Base-by-base conservation (phyloP, 2,797 vertebrate species). In the Neoniphon sammara region DNA sequence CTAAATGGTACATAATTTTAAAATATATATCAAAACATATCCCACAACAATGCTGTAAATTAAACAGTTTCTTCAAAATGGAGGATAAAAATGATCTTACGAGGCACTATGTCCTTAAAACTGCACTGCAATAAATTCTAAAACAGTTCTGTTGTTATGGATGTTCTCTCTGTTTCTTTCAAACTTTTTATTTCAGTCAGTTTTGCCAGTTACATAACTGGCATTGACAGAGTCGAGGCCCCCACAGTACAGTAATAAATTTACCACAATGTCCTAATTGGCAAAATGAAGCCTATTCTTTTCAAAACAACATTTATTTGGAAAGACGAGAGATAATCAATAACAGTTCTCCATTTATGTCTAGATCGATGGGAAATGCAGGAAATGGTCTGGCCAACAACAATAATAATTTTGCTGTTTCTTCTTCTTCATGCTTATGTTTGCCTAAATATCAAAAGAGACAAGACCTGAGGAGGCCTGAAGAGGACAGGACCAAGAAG, bases 231-330 rank as follows among this genome's bases (percentile, higher is more conserved):
- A 82, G 56, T 60, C 20, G 5, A 54, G 23, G 61, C 53, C 42
- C 30, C 70, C 44, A 59, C 7, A n/a, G 77, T 18, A 17, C 4
- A 1, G 2, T 77, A 42, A 53, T 81, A 72, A 66, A 88, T 86
- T 66, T 34, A 77, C 60, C 66, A 52, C 44, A 65, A 77, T 44
- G 66, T 66, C 66, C 71, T 81, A 80, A 87, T 76, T 80, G 76
- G 71, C 34, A 55, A 76, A 81, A 59, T 77, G 72, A 84, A 75
- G 69, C 36, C 58, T 70, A 79, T 69, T 84, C 69, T 85, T 87
- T 79, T 46, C 81, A 59, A 67, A 54, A 75, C 87, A 75, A 64
- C 66, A 66, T 89, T 88, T 78, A 84, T 90, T 78, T 81, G 30
- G 44, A 66, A 75, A 62, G 44, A 14, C 68, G 66, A 10, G 1